phyloP scores from a whole-genome alignment of 92 coral and sea anemone genomes.

The Scolanthus callimorphus region DNA sequence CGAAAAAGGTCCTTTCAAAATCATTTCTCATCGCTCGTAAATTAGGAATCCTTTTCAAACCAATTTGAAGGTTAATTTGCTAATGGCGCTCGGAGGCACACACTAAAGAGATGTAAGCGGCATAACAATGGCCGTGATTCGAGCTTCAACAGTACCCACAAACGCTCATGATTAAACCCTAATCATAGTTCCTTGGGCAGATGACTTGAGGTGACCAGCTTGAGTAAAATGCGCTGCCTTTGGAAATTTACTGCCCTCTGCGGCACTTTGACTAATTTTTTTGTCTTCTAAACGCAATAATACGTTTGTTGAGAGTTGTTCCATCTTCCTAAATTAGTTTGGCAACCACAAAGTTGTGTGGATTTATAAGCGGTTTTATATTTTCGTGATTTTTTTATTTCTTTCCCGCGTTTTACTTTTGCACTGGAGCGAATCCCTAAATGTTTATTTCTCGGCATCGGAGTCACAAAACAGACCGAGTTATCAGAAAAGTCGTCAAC shows the following conservation, averaged over 20 bases:
- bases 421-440: no score
- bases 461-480: no score
- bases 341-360: neutral
- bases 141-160: constrained; percentile 1
- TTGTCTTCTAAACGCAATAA: neutral
- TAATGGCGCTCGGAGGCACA: constrained; percentile 1
- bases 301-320: no score
- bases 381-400: no score
- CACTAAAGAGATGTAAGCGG: neutral
- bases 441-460: no score
- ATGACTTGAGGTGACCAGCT: no score
- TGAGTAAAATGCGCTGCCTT: neutral
- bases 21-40: constrained; percentile 6
- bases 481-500: constrained; percentile 66
- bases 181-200: no score
- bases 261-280: no score
- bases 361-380: neutral
- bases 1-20: constrained; percentile 4
- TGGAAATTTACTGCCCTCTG: neutral
- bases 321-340: neutral
- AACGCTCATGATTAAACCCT: no score
- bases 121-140: neutral
- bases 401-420: no score
- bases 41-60: neutral
- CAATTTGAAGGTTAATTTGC: neutral